These are phyloP conservation scores for Malthinus flaveolus DNA, from an alignment of 2,888 invertebrate genomes.

Conservation along the genomic window DNA sequence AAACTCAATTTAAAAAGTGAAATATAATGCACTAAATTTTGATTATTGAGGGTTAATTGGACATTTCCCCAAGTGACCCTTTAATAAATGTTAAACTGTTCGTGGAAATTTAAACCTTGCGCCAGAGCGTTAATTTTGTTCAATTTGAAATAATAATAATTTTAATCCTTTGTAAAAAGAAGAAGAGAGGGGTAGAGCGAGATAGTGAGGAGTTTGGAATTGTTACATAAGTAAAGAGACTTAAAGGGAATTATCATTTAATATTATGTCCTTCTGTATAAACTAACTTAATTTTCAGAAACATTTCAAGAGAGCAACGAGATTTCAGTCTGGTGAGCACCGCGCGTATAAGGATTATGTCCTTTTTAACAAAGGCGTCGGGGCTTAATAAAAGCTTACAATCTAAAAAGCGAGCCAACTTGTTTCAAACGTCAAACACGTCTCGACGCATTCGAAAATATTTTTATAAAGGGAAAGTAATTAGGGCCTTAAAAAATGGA, in stretches of 20 bases:
- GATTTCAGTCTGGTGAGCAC: no score
- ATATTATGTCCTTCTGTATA: conserved; percentile 8
- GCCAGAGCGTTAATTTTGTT: no score
- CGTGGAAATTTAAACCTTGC: no score
- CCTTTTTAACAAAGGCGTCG: conserved; percentile 9
- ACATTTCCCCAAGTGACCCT: no score
- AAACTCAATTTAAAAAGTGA: no score
- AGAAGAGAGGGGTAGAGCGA: neutral
- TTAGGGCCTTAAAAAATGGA: no score
- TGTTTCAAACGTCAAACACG: neutral
- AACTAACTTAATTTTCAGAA: conserved; percentile 18
- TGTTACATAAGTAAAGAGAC: conserved; percentile 15
- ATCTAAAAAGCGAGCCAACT: conserved; percentile 4
- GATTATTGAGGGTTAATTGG: no score
- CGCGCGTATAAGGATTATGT: conserved; percentile 11
- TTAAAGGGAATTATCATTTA: conserved; percentile 6
- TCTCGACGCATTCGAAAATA: neutral
- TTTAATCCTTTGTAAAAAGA: no score
- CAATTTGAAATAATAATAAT: no score
- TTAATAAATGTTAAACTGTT: no score
- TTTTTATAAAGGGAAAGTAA: neutral
- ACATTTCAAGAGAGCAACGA: conserved; percentile 5
- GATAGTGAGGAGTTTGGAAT: no score
- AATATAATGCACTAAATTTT: no score
- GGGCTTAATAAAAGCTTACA: conserved; percentile 16